Evolutionary conservation across 2,797 vertebrate species (phyloP), one percentile per base, ranked within the genome.

Genomic region (Protonibea diacanthus): DNA sequence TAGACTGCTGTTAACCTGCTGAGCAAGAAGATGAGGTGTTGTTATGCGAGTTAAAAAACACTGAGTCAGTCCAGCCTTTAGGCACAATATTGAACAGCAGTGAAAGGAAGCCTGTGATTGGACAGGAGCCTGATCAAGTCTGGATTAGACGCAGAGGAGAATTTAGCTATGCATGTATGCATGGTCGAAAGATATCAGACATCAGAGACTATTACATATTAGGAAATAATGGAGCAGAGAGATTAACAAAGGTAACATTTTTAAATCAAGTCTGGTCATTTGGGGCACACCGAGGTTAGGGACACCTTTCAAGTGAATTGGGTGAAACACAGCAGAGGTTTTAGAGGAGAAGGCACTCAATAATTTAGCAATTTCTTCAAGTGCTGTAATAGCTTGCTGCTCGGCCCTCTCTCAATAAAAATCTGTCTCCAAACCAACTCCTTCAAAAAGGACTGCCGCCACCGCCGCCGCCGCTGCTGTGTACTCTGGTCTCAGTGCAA

Each of bases 361-460:
- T 90, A 76, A 92, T 93, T 90, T 76, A 83, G 76, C 82, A 53
- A 86, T 91, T 90, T 88, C 71, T 92, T 76, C 67, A 83, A 90
- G 86, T 78, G 63, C 76, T 88, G 74, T 85, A 87, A 90, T 71
- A 78, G 80, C 70, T 66, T 70, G 75, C 80, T 67, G 67, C 77
- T 82, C 33, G 40, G 71, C 52, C 81, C 65, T 88, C 75, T 62
- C 47, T 71, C 82, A 76, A 71, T 80, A 85, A 83, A 73, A 91
- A 84, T 73, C 74, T 69, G 69, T 57, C 63, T 73, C 74, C 71
- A 47, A 77, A 78, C 38, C 40, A 60, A 52, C 77, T 82, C 58
- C 65, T 68, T 71, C 64, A 83, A 71, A 73, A 83, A 82, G 72
- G 47, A 78, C 71, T 62, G 65, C 82, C 33, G 13, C 42, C 6